These are phyloP conservation scores for Saimiri boliviensis DNA, from an alignment of 2,113 vertebrate genomes.

Conservation along the genomic window DNA sequence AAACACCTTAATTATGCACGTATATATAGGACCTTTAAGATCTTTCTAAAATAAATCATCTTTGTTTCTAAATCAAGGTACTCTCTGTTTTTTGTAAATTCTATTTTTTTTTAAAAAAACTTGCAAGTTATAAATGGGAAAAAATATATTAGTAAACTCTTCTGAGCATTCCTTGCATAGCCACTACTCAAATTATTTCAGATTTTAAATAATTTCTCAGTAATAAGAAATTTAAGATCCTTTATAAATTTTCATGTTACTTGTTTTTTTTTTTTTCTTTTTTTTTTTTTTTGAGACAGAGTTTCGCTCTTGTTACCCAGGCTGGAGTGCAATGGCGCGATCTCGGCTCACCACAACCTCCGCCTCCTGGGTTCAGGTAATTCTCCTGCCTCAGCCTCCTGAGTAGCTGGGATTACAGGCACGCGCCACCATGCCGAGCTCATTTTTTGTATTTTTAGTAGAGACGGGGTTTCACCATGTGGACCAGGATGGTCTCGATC, in stretches of 20 bases:
- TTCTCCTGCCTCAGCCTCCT: no score
- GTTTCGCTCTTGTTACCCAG: no score
- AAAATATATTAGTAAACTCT: neutral
- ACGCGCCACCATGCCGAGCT: no score
- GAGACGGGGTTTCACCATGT: no score
- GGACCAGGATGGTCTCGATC: no score
- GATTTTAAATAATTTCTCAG: constrained; percentile 17
- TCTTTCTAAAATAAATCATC: constrained; percentile 23
- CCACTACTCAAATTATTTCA: neutral
- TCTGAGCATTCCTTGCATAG: neutral
- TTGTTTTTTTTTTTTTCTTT: no score
- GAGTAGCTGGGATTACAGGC: no score
- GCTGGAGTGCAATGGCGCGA: no score
- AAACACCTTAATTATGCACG: neutral
- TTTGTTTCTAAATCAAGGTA: neutral
- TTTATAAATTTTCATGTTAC: neutral
- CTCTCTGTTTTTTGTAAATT: neutral
- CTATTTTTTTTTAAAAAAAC: neutral
- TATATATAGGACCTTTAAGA: neutral
- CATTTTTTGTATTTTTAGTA: no score
- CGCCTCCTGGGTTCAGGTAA: no score
- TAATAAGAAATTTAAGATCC: neutral
- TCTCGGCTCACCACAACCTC: no score
- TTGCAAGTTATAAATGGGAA: neutral
- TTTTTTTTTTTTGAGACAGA: no score